Conservation (phyloP, 2,113 vertebrate species). For the Ahaetulla prasina region DNA sequence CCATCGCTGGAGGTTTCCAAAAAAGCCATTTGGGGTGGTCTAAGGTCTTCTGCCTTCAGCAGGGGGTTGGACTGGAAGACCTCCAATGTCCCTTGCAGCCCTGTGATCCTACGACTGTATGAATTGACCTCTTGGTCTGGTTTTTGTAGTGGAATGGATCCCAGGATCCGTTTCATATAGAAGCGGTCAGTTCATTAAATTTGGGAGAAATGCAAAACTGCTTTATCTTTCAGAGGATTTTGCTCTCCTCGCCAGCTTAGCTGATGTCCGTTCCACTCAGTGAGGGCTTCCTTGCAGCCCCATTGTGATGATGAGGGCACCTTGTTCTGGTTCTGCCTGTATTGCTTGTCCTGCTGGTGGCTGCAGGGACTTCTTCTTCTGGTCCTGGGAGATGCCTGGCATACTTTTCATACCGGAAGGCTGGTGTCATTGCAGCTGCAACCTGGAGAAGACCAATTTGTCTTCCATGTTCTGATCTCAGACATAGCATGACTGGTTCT, state of each 20-base stretch:
- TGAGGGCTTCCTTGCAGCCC: background rate
- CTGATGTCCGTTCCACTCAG: background rate
- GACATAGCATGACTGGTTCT: background rate
- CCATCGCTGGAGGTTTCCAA: too few relatives aligned
- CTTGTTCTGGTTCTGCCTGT: background rate
- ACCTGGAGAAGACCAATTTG: background rate
- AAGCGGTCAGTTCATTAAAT: background rate
- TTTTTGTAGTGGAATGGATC: background rate
- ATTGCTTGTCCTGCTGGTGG: background rate
- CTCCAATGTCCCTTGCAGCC: background rate
- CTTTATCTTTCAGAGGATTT: background rate
- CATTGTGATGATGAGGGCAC: background rate
- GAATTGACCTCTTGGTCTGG: background rate
- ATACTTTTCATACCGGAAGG: background rate
- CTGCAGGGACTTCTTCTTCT: background rate
- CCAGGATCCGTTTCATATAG: background rate
- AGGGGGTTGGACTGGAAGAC: background rate
- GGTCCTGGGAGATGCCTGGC: background rate
- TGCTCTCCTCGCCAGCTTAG: background rate
- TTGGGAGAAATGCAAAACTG: background rate
- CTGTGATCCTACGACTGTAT: background rate
- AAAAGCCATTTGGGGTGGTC: too few relatives aligned
- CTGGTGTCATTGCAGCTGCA: background rate
- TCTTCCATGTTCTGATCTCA: background rate
- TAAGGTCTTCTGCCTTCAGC: background rate